Base-by-base conservation (phyloP, 1,140 invertebrate species). In the Camponotus pennsylvanicus region DNA sequence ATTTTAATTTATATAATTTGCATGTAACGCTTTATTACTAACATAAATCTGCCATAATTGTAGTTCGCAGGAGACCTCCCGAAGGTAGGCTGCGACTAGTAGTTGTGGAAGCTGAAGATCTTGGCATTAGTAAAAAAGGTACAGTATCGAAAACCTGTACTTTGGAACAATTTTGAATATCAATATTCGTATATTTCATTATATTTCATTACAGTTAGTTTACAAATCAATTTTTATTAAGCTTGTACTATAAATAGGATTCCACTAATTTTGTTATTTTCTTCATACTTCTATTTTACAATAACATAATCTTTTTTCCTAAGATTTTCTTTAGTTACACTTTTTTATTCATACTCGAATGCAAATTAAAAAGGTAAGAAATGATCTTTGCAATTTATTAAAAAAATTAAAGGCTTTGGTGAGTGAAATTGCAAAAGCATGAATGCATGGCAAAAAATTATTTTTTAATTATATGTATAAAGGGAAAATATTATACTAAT, bases 41-140 rank as follows among this genome's bases (percentile, higher is more conserved):
- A 94, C 90, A 92, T 66, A 70, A 83, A 57, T 89, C 49, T 93
- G 89, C 92, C 92, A 93, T 93, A 92, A 90, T 95, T 95, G 86
- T 95, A 96, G 95, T 95, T 94, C 93, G 95, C 85, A 93, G 93
- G 91, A 93, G 92, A 92, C 92, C 91, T 55, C 93, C 93, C 55
- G 93, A 94, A 86, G 95, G 95, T 89, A 92, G 90, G 70, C 93
- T 96, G 87, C 89, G 86, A 85, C 88, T 96, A 92, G 90, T 94
- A 88, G 89, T 96, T 86, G 89, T 93, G 59, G 92, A 95, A 92
- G 94, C 93, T 52, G 95, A 95, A 93, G 93, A 95, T 82, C 92
- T 95, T 88, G 61, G 85, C 78, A 88, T 91, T 88, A 55, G 77
- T 40, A 93, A 92, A 71, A 93, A 91, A 95, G 93, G 93, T 95